These are phyloP conservation scores for Hyla sarda DNA, from an alignment of 2,113 vertebrate genomes.

Conservation along the genomic window DNA sequence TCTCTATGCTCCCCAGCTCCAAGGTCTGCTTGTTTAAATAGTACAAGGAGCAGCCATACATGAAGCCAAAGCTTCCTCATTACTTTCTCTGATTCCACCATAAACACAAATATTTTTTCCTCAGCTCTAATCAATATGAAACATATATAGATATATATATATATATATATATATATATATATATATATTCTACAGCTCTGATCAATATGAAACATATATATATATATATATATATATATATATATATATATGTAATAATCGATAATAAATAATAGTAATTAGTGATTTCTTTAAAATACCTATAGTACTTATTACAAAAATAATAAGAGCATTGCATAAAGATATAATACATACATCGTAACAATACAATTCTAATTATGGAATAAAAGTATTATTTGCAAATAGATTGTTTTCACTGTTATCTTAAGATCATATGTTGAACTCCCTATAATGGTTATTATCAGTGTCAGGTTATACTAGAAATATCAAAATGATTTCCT, in stretches of 20 bases:
- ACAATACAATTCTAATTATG: too few relatives aligned
- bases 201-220: neutral
- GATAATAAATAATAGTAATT: constrained; percentile 30
- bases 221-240: neutral
- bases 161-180: neutral
- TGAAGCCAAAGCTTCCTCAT: neutral
- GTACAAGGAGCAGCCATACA: constrained; percentile 1
- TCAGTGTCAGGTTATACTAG: constrained; percentile 89
- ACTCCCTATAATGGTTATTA: constrained; percentile 80
- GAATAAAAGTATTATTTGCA: neutral
- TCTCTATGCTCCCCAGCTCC: neutral
- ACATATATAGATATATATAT: constrained; percentile 7
- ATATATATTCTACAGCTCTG: neutral
- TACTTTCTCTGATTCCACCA: neutral
- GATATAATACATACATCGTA: too few relatives aligned
- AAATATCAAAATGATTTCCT: constrained; percentile 89
- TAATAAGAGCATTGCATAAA: too few relatives aligned
- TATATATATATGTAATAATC: neutral
- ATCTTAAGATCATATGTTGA: neutral
- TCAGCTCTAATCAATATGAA: neutral
- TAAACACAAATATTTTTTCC: neutral
- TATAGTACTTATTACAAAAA: too few relatives aligned
- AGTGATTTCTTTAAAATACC: too few relatives aligned
- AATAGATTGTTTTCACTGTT: neutral
- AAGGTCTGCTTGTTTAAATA: neutral